Evolutionary conservation across 2,888 invertebrate species (phyloP).

Genomic region (Rotaria socialis): DNA sequence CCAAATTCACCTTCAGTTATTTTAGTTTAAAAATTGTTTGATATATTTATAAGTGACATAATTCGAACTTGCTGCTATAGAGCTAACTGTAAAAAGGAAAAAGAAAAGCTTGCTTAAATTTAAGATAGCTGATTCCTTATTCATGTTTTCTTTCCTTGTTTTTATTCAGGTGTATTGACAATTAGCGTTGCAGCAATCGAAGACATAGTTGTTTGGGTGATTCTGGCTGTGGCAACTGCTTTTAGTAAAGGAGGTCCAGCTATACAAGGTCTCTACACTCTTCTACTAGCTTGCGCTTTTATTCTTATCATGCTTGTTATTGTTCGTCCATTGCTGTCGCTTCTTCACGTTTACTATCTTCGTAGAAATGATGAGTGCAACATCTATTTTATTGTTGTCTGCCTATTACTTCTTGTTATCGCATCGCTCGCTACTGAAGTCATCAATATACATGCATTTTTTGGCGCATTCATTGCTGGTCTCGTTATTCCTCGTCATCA

Average conservation of each 20-base stretch:
- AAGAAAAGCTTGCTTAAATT: too few relatives aligned
- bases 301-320: neutral
- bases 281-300: neutral
- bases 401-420: neutral
- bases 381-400: neutral
- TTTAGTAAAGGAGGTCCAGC: neutral
- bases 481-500: neutral
- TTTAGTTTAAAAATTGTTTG: too few relatives aligned
- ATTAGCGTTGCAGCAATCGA: constrained; percentile 27
- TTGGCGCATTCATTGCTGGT: neutral
- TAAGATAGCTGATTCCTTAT: too few relatives aligned
- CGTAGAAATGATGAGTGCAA: neutral
- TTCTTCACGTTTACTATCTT: neutral
- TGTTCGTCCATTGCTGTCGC: neutral
- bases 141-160: too few relatives aligned
- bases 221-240: neutral
- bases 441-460: constrained; percentile 11
- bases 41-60: too few relatives aligned
- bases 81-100: too few relatives aligned
- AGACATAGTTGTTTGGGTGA: constrained; percentile 2
- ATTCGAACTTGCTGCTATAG: too few relatives aligned
- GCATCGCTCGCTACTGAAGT: neutral
- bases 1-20: too few relatives aligned
- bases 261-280: neutral
- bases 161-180: neutral